Evolutionary conservation across 1,140 invertebrate species (phyloP), one percentile per base, ranked within the genome.

Genomic region (Agrypnia vestita): DNA sequence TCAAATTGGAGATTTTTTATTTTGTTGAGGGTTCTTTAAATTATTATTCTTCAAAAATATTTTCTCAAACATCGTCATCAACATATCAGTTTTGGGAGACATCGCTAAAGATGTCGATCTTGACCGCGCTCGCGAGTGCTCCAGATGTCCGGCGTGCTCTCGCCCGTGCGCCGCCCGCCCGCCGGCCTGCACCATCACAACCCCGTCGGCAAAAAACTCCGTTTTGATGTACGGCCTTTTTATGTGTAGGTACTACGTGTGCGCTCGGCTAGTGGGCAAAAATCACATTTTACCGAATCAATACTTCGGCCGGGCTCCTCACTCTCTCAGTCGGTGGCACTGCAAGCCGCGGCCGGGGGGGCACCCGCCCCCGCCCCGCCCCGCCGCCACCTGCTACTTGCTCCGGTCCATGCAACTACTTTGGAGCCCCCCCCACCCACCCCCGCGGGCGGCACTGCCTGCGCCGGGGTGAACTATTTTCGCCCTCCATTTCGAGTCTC

Each of bases 231-330:
- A 74, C 77, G 55, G 44, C 47, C 64, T 73, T 79, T 79, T 79
- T 73, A 55, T 74, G 56, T 62, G 62, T 64, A 55, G 74, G 55
- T 64, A 59, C 44, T 47, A 13, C 35, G 61, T 74, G 69, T 62
- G 55, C 69, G 69, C 69, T 69, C 55, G 69, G 77, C 77, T 72
- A 80, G 81, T 80, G 82, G 82, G 82, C 82, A 83, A 76, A 83
- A 83, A 83, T 83, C 82, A 80, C 82, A 83, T 83, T 83, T 83
- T 83, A 80, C 82, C 82, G 76, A 83, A 83, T 83, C 82, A 83
- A 83, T 83, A 83, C 82, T 83, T 80, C 79, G 82, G 76, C 82
- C 82, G 82, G 82, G 82, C 47, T 74, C 71, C 82, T 69, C 81
- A 71, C 74, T 74, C 74, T 44, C 76, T 49, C 79, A 15, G 67